Evolutionary conservation across 2,797 vertebrate species (phyloP), one percentile per base, ranked within the genome.

Genomic region (Streptopelia turtur): DNA sequence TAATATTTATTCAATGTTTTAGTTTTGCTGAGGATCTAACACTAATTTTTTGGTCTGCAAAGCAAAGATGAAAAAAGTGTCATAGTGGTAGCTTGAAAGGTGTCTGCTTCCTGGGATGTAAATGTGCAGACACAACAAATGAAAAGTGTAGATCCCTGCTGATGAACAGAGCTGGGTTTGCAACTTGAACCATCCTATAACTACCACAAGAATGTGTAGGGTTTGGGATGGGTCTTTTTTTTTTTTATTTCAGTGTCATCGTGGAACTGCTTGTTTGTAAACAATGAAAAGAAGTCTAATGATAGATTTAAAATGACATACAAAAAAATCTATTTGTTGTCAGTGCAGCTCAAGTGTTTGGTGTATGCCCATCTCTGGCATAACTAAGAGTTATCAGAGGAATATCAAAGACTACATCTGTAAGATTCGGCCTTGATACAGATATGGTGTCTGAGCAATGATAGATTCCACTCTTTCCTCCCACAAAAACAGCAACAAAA

Each of bases 1-100:
- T 85, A 94, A 92, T 77, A 90, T 76, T 94, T 91, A 57, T 91
- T 91, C 93, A 53, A 25, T 95, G 53, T 61, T 94, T 39, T 8
- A 68, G 30, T 83, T 93, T 89, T 87, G 27, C 78, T 68, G 49
- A 89, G 75, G 45, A 66, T 74, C 45, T 82, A 61, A 72, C 39
- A 41, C 22, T 85, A 50, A 13, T 90, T 94, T 79, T 95, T 89
- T 24, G 64, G 69, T 86, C 20, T 61, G 47, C 20, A 83, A 91
- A 60, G 18, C 57, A 80, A 72, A 83, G 57, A 79, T 59, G 14
- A 88, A 90, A 94, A 50, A 5, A 55, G 22, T 64, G 13, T 53
- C 63, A 25, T 64, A 47, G 35, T 21, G 14, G 69, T 52, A 65
- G 37, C 52, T 92, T 84, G 43, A 95, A 89, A 83, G 12, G 18